A percentile compares a stretch with the other conserved stretches of the same genome.
These are phyloP conservation scores for Anagrus nilaparvatae DNA, from an alignment of 1,140 invertebrate species.

Conservation along the genomic window DNA sequence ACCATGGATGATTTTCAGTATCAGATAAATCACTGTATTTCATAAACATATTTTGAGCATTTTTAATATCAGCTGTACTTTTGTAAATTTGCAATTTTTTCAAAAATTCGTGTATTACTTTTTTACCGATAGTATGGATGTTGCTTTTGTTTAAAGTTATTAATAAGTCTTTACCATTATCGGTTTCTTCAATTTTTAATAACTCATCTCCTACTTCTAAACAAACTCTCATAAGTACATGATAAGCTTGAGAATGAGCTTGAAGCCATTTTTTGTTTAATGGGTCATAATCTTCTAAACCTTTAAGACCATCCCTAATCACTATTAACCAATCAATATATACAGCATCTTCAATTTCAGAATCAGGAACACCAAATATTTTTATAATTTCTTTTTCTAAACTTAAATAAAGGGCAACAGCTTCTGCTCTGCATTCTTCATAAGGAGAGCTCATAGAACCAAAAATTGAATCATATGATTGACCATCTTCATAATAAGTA, in stretches of 20 bases:
- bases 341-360: constrained; percentile 68
- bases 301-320: constrained; percentile 73
- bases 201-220: constrained; percentile 77
- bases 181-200: constrained; percentile 63
- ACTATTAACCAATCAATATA: constrained; percentile 90
- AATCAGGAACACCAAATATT: constrained; percentile 76
- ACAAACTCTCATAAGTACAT: constrained; percentile 76
- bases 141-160: constrained; percentile 69
- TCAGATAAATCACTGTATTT: constrained; percentile 69
- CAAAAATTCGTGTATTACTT: constrained; percentile 69
- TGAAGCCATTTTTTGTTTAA: constrained; percentile 76
- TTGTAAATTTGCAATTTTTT: constrained; percentile 74
- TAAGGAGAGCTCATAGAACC: constrained; percentile 77
- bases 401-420: constrained; percentile 79
- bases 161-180: constrained; percentile 68
- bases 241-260: constrained; percentile 82
- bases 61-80: constrained; percentile 68
- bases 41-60: constrained; percentile 65
- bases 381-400: constrained; percentile 68
- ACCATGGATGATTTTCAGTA: constrained; percentile 54
- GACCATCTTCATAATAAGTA: constrained; percentile 67
- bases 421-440: constrained; percentile 93
- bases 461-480: constrained; percentile 89
- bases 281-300: constrained; percentile 87
- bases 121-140: constrained; percentile 73